Conservation (phyloP, 1,140 invertebrate species). For the Carposina sasakii region DNA sequence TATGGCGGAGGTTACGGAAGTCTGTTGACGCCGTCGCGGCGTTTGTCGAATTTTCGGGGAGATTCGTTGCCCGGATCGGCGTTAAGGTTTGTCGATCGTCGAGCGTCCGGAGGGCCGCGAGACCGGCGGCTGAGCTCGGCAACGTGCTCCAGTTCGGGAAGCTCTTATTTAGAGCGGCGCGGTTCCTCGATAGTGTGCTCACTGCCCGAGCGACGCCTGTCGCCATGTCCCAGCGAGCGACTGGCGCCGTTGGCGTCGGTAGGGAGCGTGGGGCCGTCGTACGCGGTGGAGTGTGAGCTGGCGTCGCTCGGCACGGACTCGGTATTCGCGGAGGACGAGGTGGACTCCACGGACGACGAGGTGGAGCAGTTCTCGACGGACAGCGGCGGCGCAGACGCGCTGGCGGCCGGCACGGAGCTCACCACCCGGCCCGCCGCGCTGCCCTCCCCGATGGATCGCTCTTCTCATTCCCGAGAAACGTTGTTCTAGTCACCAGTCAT, state of each 20-base stretch:
- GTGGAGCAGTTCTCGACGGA: slow-evolving; percentile 86
- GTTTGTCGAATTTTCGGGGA: slow-evolving; percentile 69
- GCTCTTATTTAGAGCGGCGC: slow-evolving; percentile 84
- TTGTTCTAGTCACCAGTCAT: slow-evolving; percentile 54
- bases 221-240: slow-evolving; percentile 84
- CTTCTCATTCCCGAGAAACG: slow-evolving; percentile 60
- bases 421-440: slow-evolving; percentile 39
- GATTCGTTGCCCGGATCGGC: slow-evolving; percentile 72
- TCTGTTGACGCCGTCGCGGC: slow-evolving; percentile 76
- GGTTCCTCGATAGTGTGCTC: slow-evolving; percentile 83
- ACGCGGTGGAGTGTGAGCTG: slow-evolving; percentile 79
- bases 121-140: slow-evolving; percentile 82
- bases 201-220: slow-evolving; percentile 77
- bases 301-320: slow-evolving; percentile 82
- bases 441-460: slow-evolving; percentile 34
- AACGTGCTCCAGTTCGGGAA: slow-evolving; percentile 86
- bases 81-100: slow-evolving; percentile 70
- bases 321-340: slow-evolving; percentile 80
- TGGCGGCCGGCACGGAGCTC: slow-evolving; percentile 43
- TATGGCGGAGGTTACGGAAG: slow-evolving; percentile 81
- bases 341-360: slow-evolving; percentile 85
- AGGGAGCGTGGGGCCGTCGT: slow-evolving; percentile 81
- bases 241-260: slow-evolving; percentile 84
- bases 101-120: slow-evolving; percentile 70
- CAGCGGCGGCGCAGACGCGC: slow-evolving; percentile 75